Evolutionary conservation across 2,888 invertebrate species (phyloP), one percentile per base, ranked within the genome.

Genomic region (Chymomyza amoena): DNA sequence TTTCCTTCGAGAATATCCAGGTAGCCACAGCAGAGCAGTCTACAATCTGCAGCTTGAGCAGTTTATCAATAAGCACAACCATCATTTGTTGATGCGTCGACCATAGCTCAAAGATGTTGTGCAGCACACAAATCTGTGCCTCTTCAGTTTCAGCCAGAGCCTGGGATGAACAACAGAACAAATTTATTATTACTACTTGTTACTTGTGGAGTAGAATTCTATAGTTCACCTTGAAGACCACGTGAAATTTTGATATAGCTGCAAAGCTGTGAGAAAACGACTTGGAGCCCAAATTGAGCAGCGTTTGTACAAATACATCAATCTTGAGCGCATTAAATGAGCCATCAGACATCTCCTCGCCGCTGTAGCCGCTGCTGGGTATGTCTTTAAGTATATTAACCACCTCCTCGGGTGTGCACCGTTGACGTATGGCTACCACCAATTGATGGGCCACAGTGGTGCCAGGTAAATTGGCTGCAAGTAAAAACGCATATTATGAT

Each of bases 261-360:
- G 99, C 98, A 92, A 99, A 99, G 83, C 98, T 97, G 90, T 99
- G 99, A 71, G 98, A 98, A 91, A 99, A 98, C 82, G 99, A 98
- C 92, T 99, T 99, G 64, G 97, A 96, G 50, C 98, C 99, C 69
- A 99, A 93, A 91, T 97, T 96, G 6, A 99, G 93, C 64, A 99
- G 91, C 0, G 98, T 98, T 90, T 98, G 98, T n/a, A 98, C 97
- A 90, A 99, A 99, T 0, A 99, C 97, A 89, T 99, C 98, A 64
- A 99, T 98, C 92, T 98, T 98, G 64, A 98, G 92, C 0, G 98
- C 97, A 93, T 98, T 98, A 91, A 96, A 97, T 4, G 95, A 94
- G 62, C 94, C 94, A 61, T 95, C 94, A 68, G 94, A 94, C 72
- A 94, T 93, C 61, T 94, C 93, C 72, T 92, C 92, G 64, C 92